Evolutionary conservation across 2,797 vertebrate species (phyloP), one percentile per base, ranked within the genome.

Genomic region (Astyanax mexicanus): DNA sequence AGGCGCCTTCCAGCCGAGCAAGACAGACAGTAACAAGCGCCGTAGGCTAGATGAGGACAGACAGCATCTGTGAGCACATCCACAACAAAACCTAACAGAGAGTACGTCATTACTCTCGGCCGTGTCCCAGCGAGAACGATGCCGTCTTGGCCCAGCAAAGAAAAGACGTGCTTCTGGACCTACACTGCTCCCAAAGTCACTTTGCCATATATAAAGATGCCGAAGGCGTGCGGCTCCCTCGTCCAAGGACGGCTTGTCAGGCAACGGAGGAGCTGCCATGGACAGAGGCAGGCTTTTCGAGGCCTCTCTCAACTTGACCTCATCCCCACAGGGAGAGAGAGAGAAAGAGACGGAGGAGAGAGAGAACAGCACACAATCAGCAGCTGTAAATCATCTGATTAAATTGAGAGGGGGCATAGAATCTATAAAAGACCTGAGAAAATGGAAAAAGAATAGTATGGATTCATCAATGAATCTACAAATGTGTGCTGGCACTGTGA

Each of bases 141-240:
- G 27, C 27, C 6, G 45, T 35, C 25, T 49, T 32, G 13, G 32
- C 19, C 52, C 29, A 57, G 52, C 13, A 15, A 23, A 55, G 67
- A 54, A 40, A 6, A 54, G 15, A 17, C 38, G 8, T 60, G 72
- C 65, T 74, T 66, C 32, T 17, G 19, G 42, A 37, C 68, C 70
- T 12, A 4, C 69, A 25, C 19, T 51, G 67, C 66, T 78, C 57
- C 19, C 57, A 54, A 44, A 52, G 79, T 78, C 71, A 80, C 68
- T 72, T 67, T 54, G 62, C 4, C 42, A 45, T 17, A 45, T 47
- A 61, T 29, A 57, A 64, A 67, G 17, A 58, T 12, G 29, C 57
- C 1, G 4, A 72, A 42, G 47, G 69, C 38, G 4, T 58, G 35
- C 49, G 23, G 49, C 35, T 75, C 37, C 7, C 3, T 25, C 35